Base-by-base conservation (phyloP, 2,888 invertebrate genomes). In the Brachyopa scutellaris region DNA sequence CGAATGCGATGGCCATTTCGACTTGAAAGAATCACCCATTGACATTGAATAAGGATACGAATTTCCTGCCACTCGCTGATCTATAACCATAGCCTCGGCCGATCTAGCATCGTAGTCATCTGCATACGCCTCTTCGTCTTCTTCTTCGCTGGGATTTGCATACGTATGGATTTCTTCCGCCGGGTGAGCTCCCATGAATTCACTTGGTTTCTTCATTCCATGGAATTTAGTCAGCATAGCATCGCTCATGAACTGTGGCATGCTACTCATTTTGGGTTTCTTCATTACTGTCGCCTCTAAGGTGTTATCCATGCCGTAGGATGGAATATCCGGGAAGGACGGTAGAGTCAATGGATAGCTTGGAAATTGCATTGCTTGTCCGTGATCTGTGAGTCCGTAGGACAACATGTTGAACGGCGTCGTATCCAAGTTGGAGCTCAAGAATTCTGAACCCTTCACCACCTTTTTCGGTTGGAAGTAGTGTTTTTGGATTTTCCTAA, bases 401-500 rank as follows among this genome's bases (percentile, higher is more conserved):
- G 82, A 26, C 31, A 82, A 21, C 64, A 64, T 61, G 11, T 13
- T 13, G 8, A 72, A 47, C 0, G 70, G 72, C 4, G 70, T 31
- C n/a, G 51, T 40, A 26, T 82, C 77, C 47, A 66, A 15, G 0
- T 64, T 51, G 1, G 31, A 7, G 1, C 61, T 61, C 0, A 67
- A 38, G 15, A 51, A 49, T 13, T 77, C 66, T 0, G 59, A 33
- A 7, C 31, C 8, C 8, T 77, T 77, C 0, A 77, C 55, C 23
- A 82, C 47, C 23, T 78, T 83, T 31, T 78, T 83, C 2, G 83
- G 83, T 9, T 73, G 78, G 38, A 67, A 83, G 4, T 66, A 23
- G 23, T 83, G 83, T 13, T 83, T 83, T 23, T 83, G 72, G 9
- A 83, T 11, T 38, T 78, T 78, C 2, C 45, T 72, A 5, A 67